Evolutionary conservation across 2,113 vertebrate species (phyloP).

Genomic region (Chloropsis hardwickii): DNA sequence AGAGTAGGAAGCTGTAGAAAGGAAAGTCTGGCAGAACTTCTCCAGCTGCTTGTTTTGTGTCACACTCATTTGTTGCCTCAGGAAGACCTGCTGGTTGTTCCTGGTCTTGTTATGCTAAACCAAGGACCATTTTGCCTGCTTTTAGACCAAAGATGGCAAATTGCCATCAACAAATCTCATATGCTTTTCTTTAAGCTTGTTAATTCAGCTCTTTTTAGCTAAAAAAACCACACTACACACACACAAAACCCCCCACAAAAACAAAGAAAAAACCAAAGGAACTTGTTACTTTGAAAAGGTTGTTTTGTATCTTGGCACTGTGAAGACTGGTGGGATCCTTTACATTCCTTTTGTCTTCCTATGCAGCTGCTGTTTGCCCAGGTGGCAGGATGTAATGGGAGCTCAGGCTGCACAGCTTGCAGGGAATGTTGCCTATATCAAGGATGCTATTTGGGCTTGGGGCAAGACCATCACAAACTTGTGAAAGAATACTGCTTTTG

Average conservation of each 20-base stretch:
- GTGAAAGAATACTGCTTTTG: neutral
- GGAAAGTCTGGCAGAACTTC: neutral
- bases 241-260: neutral
- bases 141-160: neutral
- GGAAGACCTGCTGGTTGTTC: neutral
- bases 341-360: conserved; percentile 15
- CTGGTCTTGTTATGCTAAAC: neutral
- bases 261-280: neutral
- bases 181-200: neutral
- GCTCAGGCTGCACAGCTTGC: neutral
- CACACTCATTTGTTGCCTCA: neutral
- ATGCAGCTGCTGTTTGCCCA: conserved; percentile 15
- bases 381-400: conserved; percentile 43
- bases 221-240: too few species aligned
- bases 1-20: neutral
- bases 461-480: neutral
- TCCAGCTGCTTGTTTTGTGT: neutral
- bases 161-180: neutral
- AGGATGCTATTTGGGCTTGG: neutral
- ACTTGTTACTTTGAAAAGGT: neutral
- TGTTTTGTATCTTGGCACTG: neutral
- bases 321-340: neutral
- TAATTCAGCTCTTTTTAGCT: neutral
- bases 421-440: neutral
- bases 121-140: neutral